Conservation (phyloP, 2,888 invertebrate species). For the Drosophila meridionalis region DNA sequence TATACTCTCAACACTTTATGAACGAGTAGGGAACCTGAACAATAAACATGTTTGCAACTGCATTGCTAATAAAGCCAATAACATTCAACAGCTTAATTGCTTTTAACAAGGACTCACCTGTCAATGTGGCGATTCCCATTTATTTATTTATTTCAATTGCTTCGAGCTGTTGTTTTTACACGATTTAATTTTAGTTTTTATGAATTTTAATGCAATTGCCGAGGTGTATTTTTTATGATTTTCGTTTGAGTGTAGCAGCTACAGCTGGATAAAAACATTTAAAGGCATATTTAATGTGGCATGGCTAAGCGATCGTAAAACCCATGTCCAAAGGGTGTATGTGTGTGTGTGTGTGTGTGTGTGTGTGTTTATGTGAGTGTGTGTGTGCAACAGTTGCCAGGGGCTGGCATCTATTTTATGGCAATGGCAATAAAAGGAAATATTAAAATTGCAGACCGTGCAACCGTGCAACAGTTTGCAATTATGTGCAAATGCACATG, state of each 20-base stretch:
- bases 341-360: slow-evolving; percentile 23
- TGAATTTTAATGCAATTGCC: slow-evolving; percentile 20
- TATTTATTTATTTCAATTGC: background rate
- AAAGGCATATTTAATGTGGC: slow-evolving; percentile 70
- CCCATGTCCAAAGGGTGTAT: slow-evolving; percentile 32
- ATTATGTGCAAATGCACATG: slow-evolving; percentile 68
- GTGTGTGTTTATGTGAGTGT: slow-evolving; percentile 16
- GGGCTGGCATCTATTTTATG: slow-evolving; percentile 62
- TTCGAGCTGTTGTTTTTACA: slow-evolving; percentile 2
- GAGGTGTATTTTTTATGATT: slow-evolving; percentile 15
- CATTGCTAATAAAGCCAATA: slow-evolving; percentile 19
- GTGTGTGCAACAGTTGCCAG: slow-evolving; percentile 65
- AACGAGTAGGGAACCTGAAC: background rate
- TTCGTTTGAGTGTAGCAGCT: slow-evolving; percentile 28
- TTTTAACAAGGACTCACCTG: slow-evolving; percentile 25
- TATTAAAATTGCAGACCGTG: slow-evolving; percentile 60
- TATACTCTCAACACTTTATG: background rate
- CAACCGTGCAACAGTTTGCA: slow-evolving; percentile 79
- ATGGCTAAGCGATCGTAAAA: slow-evolving; percentile 72
- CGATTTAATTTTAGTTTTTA: slow-evolving; percentile 13
- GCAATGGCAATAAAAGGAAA: slow-evolving; percentile 45
- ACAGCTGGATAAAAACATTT: slow-evolving; percentile 47
- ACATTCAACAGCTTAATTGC: background rate
- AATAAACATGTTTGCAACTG: background rate
- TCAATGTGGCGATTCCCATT: slow-evolving; percentile 1